A percentile compares a stretch with the other conserved stretches of the same genome.
These are phyloP conservation scores for Vidua macroura DNA, from an alignment of 2,113 vertebrate genomes.

Conservation along the genomic window DNA sequence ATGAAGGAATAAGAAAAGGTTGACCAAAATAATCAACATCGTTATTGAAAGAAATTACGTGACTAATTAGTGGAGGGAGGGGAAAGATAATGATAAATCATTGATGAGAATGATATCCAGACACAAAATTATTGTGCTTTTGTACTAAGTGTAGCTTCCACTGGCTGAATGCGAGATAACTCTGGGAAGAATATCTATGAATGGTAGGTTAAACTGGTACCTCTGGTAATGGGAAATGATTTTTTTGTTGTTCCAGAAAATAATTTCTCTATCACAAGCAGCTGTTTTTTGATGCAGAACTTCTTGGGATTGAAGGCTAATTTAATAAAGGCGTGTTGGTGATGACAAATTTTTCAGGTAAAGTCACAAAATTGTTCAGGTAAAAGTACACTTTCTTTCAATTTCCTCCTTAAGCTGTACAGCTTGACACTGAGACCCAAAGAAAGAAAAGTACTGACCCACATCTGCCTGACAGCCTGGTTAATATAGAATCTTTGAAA, in stretches of 20 bases:
- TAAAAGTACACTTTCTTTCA: not conserved
- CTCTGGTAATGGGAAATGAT: not conserved
- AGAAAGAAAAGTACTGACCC: not conserved
- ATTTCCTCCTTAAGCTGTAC: not conserved
- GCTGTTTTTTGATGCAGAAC: not conserved
- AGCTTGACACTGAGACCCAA: not conserved
- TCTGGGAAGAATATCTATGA: not conserved
- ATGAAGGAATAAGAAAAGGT: not conserved
- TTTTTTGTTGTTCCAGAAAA: not conserved
- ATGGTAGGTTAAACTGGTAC: too few relatives aligned
- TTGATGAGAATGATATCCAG: not conserved
- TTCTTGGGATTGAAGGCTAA: not conserved
- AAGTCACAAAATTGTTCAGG: not conserved
- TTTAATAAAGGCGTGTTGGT: not conserved
- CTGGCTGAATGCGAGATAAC: not conserved
- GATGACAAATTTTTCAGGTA: not conserved
- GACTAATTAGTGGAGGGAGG: fast-evolving
- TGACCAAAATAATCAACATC: not conserved
- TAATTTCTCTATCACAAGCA: not conserved
- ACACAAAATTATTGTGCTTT: not conserved
- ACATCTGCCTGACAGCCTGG: not conserved
- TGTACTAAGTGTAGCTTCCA: not conserved
- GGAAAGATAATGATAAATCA: not conserved
- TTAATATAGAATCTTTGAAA: not conserved
- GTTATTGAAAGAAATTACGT: not conserved